Percentiles rank a stretch among this genome's conserved stretches.
Conservation (phyloP, 2,797 vertebrate species). For the Dicrostonyx torquatus region DNA sequence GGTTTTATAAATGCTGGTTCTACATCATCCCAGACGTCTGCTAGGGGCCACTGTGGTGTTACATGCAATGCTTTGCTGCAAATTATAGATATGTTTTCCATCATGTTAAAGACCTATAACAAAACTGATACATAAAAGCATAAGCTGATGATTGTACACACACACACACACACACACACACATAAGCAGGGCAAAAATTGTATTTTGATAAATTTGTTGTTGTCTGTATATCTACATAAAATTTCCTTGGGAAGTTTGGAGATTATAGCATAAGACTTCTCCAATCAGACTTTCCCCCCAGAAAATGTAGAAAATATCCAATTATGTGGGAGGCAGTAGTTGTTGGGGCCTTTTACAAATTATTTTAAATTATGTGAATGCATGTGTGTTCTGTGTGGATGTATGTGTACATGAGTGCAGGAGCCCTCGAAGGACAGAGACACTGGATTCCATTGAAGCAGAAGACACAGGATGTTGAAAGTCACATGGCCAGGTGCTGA, state of each 20-base stretch:
- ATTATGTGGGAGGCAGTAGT: neutral
- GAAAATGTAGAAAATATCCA: neutral
- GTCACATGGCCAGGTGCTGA: too few species aligned
- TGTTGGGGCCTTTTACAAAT: neutral
- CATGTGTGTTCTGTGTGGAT: neutral
- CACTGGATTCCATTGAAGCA: neutral
- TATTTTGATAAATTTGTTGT: neutral
- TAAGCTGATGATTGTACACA: neutral
- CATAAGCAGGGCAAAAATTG: neutral
- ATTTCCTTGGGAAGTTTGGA: neutral
- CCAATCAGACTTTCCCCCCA: neutral
- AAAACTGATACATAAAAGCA: neutral
- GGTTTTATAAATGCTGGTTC: neutral
- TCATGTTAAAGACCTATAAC: neutral
- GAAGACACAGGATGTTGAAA: neutral
- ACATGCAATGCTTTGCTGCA: neutral
- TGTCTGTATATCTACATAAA: constrained; percentile 2
- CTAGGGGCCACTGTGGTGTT: neutral
- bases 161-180: neutral
- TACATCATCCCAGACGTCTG: neutral
- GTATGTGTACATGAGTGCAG: neutral
- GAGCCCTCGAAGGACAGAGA: neutral
- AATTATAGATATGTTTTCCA: neutral
- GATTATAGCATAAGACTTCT: neutral
- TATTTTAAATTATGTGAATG: neutral